Conservation (phyloP, 2,113 vertebrate genomes). For the Willisornis vidua region DNA sequence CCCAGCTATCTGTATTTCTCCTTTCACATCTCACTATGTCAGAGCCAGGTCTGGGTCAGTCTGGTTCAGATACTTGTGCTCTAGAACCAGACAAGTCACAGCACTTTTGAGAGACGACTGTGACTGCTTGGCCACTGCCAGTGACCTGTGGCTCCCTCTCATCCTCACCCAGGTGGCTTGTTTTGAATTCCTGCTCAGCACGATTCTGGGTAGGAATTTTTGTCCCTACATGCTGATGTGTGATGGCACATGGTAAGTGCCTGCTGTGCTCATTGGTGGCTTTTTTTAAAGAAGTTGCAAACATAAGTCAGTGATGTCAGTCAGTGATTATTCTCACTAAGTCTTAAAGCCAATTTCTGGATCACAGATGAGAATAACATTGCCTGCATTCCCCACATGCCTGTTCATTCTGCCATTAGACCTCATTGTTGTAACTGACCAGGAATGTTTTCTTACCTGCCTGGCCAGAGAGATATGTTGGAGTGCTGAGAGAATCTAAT, state of each 20-base stretch:
- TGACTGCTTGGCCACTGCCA: neutral
- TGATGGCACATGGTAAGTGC: neutral
- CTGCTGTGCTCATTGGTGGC: neutral
- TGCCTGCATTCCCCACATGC: constrained; percentile 11
- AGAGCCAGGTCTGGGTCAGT: neutral
- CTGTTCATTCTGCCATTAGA: neutral
- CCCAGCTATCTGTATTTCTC: neutral
- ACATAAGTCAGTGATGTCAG: neutral
- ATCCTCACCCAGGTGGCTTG: neutral
- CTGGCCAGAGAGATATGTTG: constrained; percentile 12
- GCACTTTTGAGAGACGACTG: neutral
- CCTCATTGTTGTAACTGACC: neutral
- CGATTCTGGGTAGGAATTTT: neutral
- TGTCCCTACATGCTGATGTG: neutral
- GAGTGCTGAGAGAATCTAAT: neutral
- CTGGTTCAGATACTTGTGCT: neutral
- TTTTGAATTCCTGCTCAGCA: neutral
- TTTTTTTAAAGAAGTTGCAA: neutral
- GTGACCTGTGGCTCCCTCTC: neutral
- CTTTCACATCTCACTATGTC: neutral
- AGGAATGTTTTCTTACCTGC: constrained; percentile 40
- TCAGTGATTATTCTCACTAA: constrained; percentile 34
- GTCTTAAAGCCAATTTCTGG: constrained; percentile 54
- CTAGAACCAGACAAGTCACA: neutral
- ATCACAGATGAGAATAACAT: constrained; percentile 11